phyloP scores from a whole-genome alignment of 2,113 vertebrate species.

The Albula glossodonta region DNA sequence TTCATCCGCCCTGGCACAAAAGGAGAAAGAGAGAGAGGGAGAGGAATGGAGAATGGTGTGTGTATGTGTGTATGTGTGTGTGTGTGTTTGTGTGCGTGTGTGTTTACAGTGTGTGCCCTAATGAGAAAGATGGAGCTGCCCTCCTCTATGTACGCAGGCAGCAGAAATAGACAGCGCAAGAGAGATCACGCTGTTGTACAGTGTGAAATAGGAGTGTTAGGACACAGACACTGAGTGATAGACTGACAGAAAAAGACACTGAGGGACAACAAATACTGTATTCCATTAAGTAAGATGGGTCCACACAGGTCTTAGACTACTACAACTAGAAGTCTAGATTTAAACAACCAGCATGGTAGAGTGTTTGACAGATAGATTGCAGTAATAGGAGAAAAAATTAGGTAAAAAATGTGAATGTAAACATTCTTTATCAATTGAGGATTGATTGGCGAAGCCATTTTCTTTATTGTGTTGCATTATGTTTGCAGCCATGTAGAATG shows the following conservation, averaged over 20 bases:
- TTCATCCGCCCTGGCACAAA: slow-evolving; percentile 6
- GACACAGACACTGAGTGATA: slow-evolving; percentile 12
- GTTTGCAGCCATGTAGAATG: slow-evolving; percentile 10
- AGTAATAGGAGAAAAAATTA: background rate
- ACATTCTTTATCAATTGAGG: background rate
- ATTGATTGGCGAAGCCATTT: background rate
- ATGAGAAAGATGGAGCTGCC: slow-evolving; percentile 17
- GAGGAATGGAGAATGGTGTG: slow-evolving; percentile 12
- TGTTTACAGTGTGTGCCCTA: slow-evolving; percentile 26
- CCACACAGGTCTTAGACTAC: background rate
- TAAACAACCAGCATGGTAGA: background rate
- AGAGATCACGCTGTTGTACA: slow-evolving; percentile 10
- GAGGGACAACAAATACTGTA: background rate
- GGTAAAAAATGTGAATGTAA: background rate
- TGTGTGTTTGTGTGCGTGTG: slow-evolving; percentile 44
- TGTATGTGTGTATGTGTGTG: slow-evolving; percentile 34
- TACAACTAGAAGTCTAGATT: background rate
- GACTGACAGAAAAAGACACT: slow-evolving; percentile 6
- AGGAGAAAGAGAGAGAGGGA: slow-evolving; percentile 71
- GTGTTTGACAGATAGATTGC: background rate
- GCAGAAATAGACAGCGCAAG: background rate
- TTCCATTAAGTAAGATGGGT: background rate
- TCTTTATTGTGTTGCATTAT: background rate
- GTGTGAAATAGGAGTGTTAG: slow-evolving; percentile 10
- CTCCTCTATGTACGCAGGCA: slow-evolving; percentile 13